A percentile compares a stretch with the other conserved stretches of the same genome.
These are phyloP conservation scores for Urocitellus parryii DNA, from an alignment of 2,113 vertebrate species.

Conservation along the genomic window DNA sequence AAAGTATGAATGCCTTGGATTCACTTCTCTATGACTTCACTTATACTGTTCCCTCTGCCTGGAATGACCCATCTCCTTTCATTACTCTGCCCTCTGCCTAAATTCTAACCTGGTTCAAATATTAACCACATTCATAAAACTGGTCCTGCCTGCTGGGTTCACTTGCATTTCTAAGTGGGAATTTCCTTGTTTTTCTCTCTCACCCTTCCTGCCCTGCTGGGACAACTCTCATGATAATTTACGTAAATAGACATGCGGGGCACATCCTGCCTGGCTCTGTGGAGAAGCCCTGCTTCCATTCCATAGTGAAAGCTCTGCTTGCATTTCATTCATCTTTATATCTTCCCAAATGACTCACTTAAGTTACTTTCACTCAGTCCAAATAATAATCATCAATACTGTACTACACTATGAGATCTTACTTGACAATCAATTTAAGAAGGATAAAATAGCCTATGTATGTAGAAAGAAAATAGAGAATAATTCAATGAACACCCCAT, in stretches of 20 bases:
- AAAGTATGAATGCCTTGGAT: neutral
- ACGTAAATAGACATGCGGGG: neutral
- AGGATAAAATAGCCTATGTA: neutral
- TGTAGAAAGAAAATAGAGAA: neutral
- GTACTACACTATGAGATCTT: neutral
- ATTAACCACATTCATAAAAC: neutral
- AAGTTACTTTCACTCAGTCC: neutral
- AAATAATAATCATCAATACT: neutral
- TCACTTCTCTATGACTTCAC: neutral
- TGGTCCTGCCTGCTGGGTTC: neutral
- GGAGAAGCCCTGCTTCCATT: neutral
- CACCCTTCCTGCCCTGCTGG: neutral
- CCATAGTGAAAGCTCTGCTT: neutral
- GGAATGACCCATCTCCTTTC: neutral
- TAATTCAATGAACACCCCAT: neutral
- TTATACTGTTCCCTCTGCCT: neutral
- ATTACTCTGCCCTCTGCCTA: neutral
- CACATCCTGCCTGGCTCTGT: neutral
- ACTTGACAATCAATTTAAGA: neutral
- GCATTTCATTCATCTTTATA: neutral
- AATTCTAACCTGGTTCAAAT: neutral
- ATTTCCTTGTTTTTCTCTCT: neutral
- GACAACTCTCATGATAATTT: neutral
- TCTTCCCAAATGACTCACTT: neutral
- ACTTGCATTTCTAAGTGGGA: neutral